Base-by-base conservation (phyloP, 2,797 vertebrate species). In the Liparis tanakae region DNA sequence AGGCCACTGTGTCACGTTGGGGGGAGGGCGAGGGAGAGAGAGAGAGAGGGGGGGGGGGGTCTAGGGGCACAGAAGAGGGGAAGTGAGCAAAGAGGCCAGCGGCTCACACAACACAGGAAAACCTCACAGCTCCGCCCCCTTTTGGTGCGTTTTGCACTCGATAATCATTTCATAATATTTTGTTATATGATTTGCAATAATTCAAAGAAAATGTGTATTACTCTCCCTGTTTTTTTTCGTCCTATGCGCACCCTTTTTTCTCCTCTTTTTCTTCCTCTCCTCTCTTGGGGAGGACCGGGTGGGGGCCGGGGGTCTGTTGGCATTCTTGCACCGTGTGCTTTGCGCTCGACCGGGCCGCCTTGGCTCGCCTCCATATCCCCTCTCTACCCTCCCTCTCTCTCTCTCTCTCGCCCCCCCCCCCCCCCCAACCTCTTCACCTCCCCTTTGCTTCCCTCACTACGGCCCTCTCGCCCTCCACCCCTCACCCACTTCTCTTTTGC, bases 291-390 rank as follows among this genome's bases (percentile, higher is more conserved):
- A 13, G 78, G 79, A 70, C 76, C 18, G 74, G 62, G 82, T 71
- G 86, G 83, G 74, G 14, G 53, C 64, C 14, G 12, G 74, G 86
- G 83, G 72, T 89, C 81, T 92, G 90, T 91, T 93, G 93, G 91
- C 92, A 93, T 93, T 93, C 89, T 91, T 91, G 87, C 81, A 85
- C 91, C 72, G 86, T 92, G 87, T 91, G 90, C 88, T 93, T 88
- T 92, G 91, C 83, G 80, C 86, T 90, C 82, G 70, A 88, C 82
- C 79, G 74, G 76, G 51, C 91, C 80, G 51, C 91, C 80, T 92
- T 94, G 90, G 92, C 90, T 91, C 20, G 0, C 15, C 65, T 94
- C 92, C 89, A 84, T 85, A 89, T 92, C 86, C 92, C 88, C 89
- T 91, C 89, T 90, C 87, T 85, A 84, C 88, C 85, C 88, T 89